Conservation (phyloP, 2,113 vertebrate genomes). For the Phrynosoma platyrhinos region DNA sequence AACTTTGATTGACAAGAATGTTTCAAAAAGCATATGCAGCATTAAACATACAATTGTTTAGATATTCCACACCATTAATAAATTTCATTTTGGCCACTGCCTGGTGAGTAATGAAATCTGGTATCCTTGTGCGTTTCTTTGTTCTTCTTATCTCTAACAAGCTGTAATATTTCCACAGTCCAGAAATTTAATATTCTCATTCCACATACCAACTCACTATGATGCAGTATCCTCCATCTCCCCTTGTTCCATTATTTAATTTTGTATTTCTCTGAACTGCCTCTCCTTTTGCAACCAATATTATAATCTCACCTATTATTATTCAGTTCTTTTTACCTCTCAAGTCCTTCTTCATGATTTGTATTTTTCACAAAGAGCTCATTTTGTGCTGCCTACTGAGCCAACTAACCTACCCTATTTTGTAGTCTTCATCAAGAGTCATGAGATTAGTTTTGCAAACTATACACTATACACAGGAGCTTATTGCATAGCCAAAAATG, state of each 20-base stretch:
- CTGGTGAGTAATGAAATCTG: constrained; percentile 13
- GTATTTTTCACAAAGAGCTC: neutral
- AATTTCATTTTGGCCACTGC: constrained; percentile 11
- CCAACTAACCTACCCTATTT: constrained; percentile 32
- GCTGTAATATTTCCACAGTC: neutral
- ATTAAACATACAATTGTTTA: neutral
- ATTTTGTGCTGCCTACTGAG: neutral
- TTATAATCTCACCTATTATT: neutral
- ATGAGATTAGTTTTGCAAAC: constrained; percentile 15
- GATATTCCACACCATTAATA: neutral
- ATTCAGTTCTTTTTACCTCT: constrained; percentile 15
- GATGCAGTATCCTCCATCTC: neutral
- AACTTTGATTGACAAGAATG: neutral
- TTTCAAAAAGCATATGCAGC: neutral
- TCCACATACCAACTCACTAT: neutral
- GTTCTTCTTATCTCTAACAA: neutral
- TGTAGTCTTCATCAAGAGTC: neutral
- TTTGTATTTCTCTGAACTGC: neutral
- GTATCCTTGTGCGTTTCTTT: constrained; percentile 14
- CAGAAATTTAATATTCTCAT: neutral
- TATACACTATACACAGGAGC: neutral
- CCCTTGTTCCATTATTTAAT: constrained; percentile 7
- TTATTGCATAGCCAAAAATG: too few relatives aligned
- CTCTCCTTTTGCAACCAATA: neutral
- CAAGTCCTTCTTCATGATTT: neutral